phyloP scores from a whole-genome alignment of 2,888 invertebrate genomes.

The Tetranychus truncatus region DNA sequence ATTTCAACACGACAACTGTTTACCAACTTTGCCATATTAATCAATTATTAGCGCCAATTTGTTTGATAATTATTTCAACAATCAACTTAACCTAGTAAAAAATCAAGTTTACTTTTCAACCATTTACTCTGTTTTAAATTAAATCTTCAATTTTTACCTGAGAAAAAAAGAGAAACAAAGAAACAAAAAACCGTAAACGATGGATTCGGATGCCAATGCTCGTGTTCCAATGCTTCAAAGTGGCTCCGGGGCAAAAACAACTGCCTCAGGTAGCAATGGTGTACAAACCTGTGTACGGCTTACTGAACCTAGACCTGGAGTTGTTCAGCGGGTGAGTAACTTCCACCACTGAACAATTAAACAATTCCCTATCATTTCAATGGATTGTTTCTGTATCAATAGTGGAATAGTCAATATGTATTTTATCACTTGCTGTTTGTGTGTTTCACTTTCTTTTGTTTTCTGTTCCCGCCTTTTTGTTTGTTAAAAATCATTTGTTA shows the following conservation, averaged over 20 bases:
- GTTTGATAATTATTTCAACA: too few relatives aligned
- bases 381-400: background rate
- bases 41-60: too few relatives aligned
- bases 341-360: background rate
- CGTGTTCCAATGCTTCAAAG: conserved; percentile 8
- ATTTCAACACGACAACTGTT: too few relatives aligned
- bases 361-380: background rate
- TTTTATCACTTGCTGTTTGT: too few relatives aligned
- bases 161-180: background rate
- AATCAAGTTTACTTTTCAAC: background rate
- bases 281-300: conserved; percentile 7
- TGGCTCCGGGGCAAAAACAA: background rate
- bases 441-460: too few relatives aligned
- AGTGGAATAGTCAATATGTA: too few relatives aligned
- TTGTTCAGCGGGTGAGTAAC: background rate
- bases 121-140: background rate
- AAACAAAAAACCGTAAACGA: background rate
- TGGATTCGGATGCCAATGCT: conserved; percentile 11
- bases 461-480: too few relatives aligned
- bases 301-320: conserved; percentile 1
- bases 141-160: background rate
- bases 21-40: too few relatives aligned
- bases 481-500: too few relatives aligned
- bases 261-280: conserved; percentile 6
- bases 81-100: too few relatives aligned